Evolutionary conservation across 2,797 vertebrate species (phyloP), one percentile per base, ranked within the genome.

Genomic region (Alfaro cultratus): DNA sequence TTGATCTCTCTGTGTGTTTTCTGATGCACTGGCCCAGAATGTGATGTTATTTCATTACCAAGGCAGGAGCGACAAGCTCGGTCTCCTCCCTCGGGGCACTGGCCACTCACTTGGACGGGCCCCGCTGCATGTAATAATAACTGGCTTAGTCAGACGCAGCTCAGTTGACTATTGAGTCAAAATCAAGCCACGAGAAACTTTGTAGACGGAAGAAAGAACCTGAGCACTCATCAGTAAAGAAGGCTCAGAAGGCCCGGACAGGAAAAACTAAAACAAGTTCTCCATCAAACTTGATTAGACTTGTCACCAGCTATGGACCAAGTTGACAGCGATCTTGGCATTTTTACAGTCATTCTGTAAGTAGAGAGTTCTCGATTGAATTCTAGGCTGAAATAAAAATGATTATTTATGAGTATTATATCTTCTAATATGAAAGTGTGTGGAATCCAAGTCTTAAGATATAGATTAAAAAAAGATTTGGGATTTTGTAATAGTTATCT

Each of bases 271-370:
- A 89, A 86, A 84, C 80, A 85, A 92, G 86, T 13, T 73, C 80
- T 21, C 79, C 85, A 62, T 81, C 86, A 86, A 84, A 60, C 67
- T 75, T 68, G 41, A 83, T 72, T 57, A 89, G 73, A 83, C 18
- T 79, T 85, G 91, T 77, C 85, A 89, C 81, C 90, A 79, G 90
- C 87, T 81, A 97, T 97, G 96, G 95, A 97, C 31, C 15, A 92
- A 80, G 95, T 93, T 55, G 94, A 96, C 84, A 97, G 94, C 76
- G 94, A 96, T 18, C 64, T 97, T 82, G 96, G 97, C 90, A 87
- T 97, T 94, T 97, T 97, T 87, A 97, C 96, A 6, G 94, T 97
- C 92, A 97, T 96, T 91, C 97, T 97, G 97, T 98, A 94, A 97
- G 97, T 97, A 96, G 47, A 31, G 62, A 68, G 45, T 83, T 82